A percentile compares a stretch with the other conserved stretches of the same genome.
Conservation (phyloP, 1,140 invertebrate genomes). For the Dinoponera quadriceps region DNA sequence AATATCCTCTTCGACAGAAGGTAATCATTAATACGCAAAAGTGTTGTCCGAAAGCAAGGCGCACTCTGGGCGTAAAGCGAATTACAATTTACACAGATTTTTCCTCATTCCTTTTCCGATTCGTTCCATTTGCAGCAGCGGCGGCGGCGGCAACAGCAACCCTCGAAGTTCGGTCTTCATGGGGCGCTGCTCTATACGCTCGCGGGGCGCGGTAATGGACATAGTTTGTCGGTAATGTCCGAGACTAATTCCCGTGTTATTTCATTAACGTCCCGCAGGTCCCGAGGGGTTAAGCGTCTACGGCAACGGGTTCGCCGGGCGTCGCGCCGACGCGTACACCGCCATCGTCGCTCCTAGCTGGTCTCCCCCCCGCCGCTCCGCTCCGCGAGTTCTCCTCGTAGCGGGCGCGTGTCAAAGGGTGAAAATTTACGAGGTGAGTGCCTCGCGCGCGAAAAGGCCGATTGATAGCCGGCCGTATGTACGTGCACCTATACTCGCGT, state of each 20-base stretch:
- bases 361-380: conserved; percentile 22
- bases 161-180: conserved; percentile 49
- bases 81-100: conserved; percentile 6
- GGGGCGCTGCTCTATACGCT: conserved; percentile 52
- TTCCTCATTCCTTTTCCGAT: background rate
- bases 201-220: conserved; percentile 82
- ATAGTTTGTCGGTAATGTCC: conserved; percentile 86
- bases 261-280: conserved; percentile 85
- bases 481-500: background rate
- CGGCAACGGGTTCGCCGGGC: conserved; percentile 62
- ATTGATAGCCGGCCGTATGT: conserved; percentile 74
- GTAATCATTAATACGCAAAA: no score
- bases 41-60: background rate
- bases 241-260: conserved; percentile 86
- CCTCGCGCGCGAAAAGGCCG: conserved; percentile 75
- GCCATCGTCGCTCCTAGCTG: background rate
- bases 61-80: background rate
- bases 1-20: no score
- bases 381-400: conserved; percentile 71
- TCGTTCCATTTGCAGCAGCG: background rate
- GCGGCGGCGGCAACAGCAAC: background rate
- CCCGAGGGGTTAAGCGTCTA: conserved; percentile 76
- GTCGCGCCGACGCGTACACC: conserved; percentile 52
- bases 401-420: conserved; percentile 84
- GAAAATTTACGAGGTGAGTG: conserved; percentile 84